Conservation (phyloP, 2,113 vertebrate species). For the Tyto alba region DNA sequence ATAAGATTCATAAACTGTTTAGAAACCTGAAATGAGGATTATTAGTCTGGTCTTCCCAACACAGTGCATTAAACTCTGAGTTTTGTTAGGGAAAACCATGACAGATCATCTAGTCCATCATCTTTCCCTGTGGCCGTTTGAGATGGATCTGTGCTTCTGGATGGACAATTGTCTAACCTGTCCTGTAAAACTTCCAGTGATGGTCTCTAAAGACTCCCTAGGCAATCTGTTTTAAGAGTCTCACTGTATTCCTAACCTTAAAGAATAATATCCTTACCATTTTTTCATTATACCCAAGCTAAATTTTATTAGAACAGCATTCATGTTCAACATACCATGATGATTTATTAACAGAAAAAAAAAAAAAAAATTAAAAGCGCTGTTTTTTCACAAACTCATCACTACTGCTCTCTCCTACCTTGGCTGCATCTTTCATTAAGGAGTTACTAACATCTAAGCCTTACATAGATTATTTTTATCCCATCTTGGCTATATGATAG, state of each 20-base stretch:
- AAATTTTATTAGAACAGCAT: background rate
- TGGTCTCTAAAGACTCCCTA: fast-evolving
- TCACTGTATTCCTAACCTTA: background rate
- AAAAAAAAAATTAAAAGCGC: background rate
- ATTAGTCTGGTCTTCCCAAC: background rate
- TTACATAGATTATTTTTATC: background rate
- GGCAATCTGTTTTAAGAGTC: background rate
- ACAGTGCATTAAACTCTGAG: background rate
- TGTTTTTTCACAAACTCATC: background rate
- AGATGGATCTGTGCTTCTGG: background rate
- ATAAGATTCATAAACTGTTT: background rate
- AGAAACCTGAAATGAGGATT: background rate
- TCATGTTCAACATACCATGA: background rate
- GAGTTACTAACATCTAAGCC: background rate
- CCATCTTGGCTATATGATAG: background rate
- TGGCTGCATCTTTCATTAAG: background rate
- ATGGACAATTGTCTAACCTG: fast-evolving
- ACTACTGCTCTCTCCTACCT: background rate
- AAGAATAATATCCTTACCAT: background rate
- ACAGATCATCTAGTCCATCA: background rate
- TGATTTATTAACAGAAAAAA: background rate
- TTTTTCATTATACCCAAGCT: background rate
- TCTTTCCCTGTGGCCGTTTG: background rate
- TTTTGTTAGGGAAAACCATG: background rate
- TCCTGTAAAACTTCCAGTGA: background rate